Base-by-base conservation (phyloP, 2,797 vertebrate species). In the Astyanax mexicanus region DNA sequence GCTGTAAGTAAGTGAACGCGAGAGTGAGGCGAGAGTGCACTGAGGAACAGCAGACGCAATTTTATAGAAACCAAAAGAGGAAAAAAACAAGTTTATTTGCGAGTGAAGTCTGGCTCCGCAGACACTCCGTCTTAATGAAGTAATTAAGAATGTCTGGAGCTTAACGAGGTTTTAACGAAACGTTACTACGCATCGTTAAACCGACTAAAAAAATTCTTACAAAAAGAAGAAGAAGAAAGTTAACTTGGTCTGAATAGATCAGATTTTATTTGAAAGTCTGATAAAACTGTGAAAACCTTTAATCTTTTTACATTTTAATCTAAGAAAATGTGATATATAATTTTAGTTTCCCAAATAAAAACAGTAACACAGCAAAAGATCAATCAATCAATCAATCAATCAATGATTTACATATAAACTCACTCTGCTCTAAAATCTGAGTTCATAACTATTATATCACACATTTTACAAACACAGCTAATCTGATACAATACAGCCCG, bases 71-170 rank as follows among this genome's bases (percentile, higher is more conserved):
- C 69, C 49, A 49, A 37, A 25, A 74, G 70, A 54, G 52, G 37
- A 23, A 47, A 62, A 37, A 62, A 73, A 71, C 51, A 40, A 21
- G 65, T 76, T 79, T 78, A 81, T 81, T 62, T 83, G 79, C 69
- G 64, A 21, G 64, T 75, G 69, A 66, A 44, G 69, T 66, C 77
- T 72, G 69, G 58, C 54, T 68, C 42, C 54, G 78, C 62, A 67
- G 64, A 72, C 61, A 45, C 45, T 19, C 37, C 21, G 67, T 70
- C 73, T 38, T 78, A 78, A 75, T 78, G 51, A 79, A 73, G 69
- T 75, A 54, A 78, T 80, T 83, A 69, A 19, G 42, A 1, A 57
- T 35, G 72, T 80, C 74, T 82, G 69, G 57, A 68, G 40, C 58
- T 60, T 69, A 60, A 60, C n/a, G n/a, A 60, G 32, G 57, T 7